Evolutionary conservation across 1,140 invertebrate genomes (phyloP).

Genomic region (Orchestia grillus): DNA sequence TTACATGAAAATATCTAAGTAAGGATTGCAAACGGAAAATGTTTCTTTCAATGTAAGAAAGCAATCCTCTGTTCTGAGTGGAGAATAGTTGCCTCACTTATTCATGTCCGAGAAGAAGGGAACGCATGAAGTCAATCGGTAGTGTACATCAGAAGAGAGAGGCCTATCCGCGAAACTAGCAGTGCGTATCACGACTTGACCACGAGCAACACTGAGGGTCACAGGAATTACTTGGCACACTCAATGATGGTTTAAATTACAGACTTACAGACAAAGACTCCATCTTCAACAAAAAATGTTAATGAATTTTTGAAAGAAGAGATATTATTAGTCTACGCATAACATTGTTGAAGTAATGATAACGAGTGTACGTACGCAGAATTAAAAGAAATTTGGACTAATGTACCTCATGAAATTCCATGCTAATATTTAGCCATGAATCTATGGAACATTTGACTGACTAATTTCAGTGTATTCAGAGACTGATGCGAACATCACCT

Average conservation of each 20-base stretch:
- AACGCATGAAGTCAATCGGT: not conserved
- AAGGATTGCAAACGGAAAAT: not conserved
- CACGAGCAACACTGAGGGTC: not conserved
- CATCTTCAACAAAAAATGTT: not conserved
- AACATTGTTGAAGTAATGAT: too few species aligned
- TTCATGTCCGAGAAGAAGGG: not conserved
- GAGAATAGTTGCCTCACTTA: not conserved
- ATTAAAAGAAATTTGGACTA: not conserved
- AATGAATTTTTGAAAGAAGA: not conserved
- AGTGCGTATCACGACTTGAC: not conserved
- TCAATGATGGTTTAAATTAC: not conserved
- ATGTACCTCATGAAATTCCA: too few species aligned
- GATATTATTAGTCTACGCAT: too few species aligned
- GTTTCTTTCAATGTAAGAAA: not conserved
- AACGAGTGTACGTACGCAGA: too few species aligned
- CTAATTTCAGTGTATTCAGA: too few species aligned
- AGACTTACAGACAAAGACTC: not conserved
- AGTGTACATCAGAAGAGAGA: not conserved
- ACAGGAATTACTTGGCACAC: not conserved
- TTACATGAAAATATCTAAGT: not conserved
- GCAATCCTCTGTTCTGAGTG: not conserved
- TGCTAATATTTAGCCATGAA: too few species aligned
- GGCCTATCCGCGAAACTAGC: not conserved
- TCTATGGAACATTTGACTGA: too few species aligned
- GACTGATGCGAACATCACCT: too few species aligned